Percentiles rank a stretch among this genome's conserved stretches.
phyloP scores from a whole-genome alignment of 2,797 vertebrate genomes.

The Gymnodraco acuticeps region DNA sequence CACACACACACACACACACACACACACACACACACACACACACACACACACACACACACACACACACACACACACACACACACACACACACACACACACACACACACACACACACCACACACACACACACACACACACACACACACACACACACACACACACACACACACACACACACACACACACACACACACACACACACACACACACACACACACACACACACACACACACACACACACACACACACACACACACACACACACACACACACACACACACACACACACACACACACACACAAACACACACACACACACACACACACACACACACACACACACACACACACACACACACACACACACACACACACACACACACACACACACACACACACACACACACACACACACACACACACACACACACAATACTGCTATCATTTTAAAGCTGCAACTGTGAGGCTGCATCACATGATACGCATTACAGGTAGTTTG shows the following conservation, averaged over 20 bases:
- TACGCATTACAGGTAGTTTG: no score
- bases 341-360: constrained; percentile 15
- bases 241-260: background rate
- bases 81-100: no score
- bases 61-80: background rate
- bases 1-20: no score
- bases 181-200: constrained; percentile 10
- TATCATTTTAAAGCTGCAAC: background rate
- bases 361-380: constrained; percentile 10
- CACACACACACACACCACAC: background rate
- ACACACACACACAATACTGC: background rate
- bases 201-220: background rate
- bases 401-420: no score
- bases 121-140: no score
- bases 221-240: no score
- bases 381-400: background rate
- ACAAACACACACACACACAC: no score
- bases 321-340: no score
- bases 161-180: background rate
- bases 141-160: no score
- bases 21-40: constrained; percentile 3
- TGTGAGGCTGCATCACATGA: no score
- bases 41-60: constrained; percentile 10
- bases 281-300: background rate
- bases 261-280: background rate